Evolutionary conservation across 2,113 vertebrate genomes (phyloP), one percentile per base, ranked within the genome.

Genomic region (western clawed frog (Xenopus tropicalis)): DNA sequence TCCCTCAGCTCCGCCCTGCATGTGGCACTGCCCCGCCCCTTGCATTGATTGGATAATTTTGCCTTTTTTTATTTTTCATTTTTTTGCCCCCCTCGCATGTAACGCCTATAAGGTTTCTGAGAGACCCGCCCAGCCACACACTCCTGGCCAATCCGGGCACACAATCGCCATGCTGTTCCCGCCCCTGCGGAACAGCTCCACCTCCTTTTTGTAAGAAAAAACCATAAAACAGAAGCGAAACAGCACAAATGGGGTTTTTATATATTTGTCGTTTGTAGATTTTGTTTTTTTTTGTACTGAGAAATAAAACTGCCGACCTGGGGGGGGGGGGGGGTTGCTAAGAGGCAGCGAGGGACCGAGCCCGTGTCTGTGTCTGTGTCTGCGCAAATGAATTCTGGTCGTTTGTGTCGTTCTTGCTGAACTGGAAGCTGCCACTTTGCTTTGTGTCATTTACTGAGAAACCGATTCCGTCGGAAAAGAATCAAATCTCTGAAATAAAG

Each of bases 191-290:
- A 80, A 85, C 88, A 89, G 17, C 19, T 88, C 21, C 88, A 79
- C 79, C 29, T 72, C 80, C 91, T 80, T 98, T 98, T 98, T 94
- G 94, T 97, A 98, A 72, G 88, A 37, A 37, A 37, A 9, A 37
- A 37, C 94, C 92, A 90, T 96, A 93, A 96, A 37, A 37, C 29
- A 37, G 29, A 37, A 37, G 1, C 5, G 29, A 37, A 37, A 37
- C 29, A 37, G 95, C 96, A 97, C 96, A 98, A 97, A 89, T 94
- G 16, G 25, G 93, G 97, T 98, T 74, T 93, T 96, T 98, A 97
- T 98, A 93, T 98, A 97, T 95, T 29, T 88, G 95, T 96, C 83
- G 92, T 97, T 98, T 98, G 95, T 97, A 98, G 93, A 37, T 37
- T 37, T 37, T 37, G n/a, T 91, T 93, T 97, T 97, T 94, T 98